phyloP scores from a whole-genome alignment of 2,113 vertebrate genomes.

The Cygnus buccinator region DNA sequence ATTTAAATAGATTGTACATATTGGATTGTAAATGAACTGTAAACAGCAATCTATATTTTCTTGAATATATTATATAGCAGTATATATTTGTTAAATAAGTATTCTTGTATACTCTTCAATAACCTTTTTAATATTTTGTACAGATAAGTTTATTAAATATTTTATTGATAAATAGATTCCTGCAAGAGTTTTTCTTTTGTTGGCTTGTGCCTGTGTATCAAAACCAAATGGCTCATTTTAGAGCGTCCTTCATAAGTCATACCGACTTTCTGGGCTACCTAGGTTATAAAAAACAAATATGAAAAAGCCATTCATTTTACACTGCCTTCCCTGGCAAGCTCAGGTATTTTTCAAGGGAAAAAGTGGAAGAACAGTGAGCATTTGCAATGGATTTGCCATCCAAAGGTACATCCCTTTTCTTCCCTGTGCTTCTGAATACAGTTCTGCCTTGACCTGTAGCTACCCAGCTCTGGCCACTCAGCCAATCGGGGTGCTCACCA shows the following conservation, averaged over 20 bases:
- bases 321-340: background rate
- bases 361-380: background rate
- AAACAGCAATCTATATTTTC: conserved; percentile 87
- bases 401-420: background rate
- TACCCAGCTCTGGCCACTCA: background rate
- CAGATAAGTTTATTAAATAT: conserved; percentile 87
- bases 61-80: conserved; percentile 83
- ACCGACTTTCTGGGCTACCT: background rate
- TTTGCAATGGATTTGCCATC: background rate
- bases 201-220: background rate
- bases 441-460: background rate
- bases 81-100: conserved; percentile 86
- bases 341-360: background rate
- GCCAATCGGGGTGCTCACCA: background rate
- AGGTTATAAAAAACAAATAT: background rate
- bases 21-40: conserved; percentile 88
- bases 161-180: conserved; percentile 75
- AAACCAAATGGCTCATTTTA: background rate
- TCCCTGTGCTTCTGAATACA: background rate
- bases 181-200: background rate
- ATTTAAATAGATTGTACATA: conserved; percentile 89
- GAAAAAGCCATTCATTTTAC: background rate
- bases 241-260: background rate
- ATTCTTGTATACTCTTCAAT: conserved; percentile 78
- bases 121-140: conserved; percentile 82